Evolutionary conservation across 2,113 vertebrate species (phyloP).

Genomic region (Lophius piscatorius): DNA sequence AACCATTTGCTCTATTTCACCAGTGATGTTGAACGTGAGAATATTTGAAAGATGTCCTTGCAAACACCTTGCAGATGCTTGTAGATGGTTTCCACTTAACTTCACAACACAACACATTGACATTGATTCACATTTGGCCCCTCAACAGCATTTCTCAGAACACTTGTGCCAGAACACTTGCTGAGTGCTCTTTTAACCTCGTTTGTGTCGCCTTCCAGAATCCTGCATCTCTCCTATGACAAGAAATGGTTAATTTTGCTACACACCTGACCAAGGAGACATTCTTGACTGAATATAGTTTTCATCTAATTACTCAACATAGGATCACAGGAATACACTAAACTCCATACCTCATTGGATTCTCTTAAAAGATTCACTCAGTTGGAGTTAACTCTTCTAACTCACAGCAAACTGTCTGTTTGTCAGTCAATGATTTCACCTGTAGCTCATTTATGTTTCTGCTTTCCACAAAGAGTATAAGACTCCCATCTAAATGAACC

Average conservation of each 20-base stretch:
- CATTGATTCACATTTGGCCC: constrained; percentile 33
- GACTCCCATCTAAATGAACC: constrained; percentile 5
- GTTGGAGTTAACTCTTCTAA: not conserved
- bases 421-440: constrained; percentile 17
- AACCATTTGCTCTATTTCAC: not conserved
- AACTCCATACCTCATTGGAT: constrained; percentile 34
- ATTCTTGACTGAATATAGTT: too few species aligned
- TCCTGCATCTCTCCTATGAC: constrained; percentile 12
- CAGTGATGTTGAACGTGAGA: constrained; percentile 15
- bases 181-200: constrained; percentile 51
- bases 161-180: constrained; percentile 76
- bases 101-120: constrained; percentile 6
- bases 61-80: constrained; percentile 15
- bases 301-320: too few species aligned
- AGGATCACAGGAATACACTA: constrained; percentile 30
- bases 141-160: constrained; percentile 40
- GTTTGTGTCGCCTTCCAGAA: constrained; percentile 54
- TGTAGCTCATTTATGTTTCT: constrained; percentile 31
- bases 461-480: constrained; percentile 25
- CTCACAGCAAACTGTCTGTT: not conserved
- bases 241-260: too few species aligned
- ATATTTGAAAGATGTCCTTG: constrained; percentile 48
- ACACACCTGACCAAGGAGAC: too few species aligned
- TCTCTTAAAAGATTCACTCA: constrained; percentile 22
- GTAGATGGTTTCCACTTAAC: constrained; percentile 22